Base-by-base conservation (phyloP, 2,888 invertebrate genomes). In the Torymus auratus region DNA sequence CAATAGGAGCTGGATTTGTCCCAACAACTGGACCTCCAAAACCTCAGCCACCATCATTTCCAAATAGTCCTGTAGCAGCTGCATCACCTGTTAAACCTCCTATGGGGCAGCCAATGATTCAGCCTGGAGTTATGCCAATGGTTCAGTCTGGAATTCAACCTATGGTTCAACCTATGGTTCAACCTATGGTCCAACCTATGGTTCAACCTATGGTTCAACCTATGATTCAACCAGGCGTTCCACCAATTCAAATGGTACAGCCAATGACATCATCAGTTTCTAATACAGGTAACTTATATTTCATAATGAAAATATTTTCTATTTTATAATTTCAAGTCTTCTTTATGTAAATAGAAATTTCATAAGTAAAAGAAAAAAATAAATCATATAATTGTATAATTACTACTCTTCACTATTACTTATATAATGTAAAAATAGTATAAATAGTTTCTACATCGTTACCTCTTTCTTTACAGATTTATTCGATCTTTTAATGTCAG, bases 31-130 rank as follows among this genome's bases (percentile, higher is more conserved):
- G 86, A 83, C 92, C 91, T 84, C 92, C 91, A 82, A 90, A 91
- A 85, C 88, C 91, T 50, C 88, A 88, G 74, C 91, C 91, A 76
- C 91, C 92, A 76, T 91, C 92, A 17, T 92, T 93, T 84, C 92
- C 92, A 83, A 92, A 88, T 76, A 91, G 91, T 84, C 91, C 91
- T 78, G 81, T 82, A 60, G 80, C 80, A 61, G 83, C 85, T 73
- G 87, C 87, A 78, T 86, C 87, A n/a, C 85, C 85, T 53, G 81
- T 83, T 15, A 83, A 84, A 58, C 85, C 86, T 52, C 71, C 84
- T 12, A 41, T 41, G 41, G 41, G 5, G 7, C 41, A 41, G 41
- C 41, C 41, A 41, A 41, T 41, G 41, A 41, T 41, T 5, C 41
- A 41, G 41, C 7, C 41, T 41, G 41, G 41, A 41, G 84, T 86